Conservation (phyloP, 2,888 invertebrate species). For the Calliopum simillimum region DNA sequence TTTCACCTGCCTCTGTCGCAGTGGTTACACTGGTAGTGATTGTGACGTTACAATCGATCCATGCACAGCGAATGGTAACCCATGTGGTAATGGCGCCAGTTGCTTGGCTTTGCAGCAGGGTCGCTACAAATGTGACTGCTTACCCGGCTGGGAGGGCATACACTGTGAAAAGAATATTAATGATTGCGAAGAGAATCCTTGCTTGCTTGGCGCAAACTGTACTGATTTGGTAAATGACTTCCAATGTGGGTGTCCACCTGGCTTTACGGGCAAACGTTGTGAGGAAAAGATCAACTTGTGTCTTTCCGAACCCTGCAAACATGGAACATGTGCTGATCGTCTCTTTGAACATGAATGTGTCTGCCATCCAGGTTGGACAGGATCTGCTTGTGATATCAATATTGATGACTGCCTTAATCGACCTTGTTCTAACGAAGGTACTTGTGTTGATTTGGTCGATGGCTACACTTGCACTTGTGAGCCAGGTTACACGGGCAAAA, state of each 20-base stretch:
- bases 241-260: slow-evolving; percentile 91
- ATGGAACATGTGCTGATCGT: slow-evolving; percentile 93
- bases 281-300: slow-evolving; percentile 96
- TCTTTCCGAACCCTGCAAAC: slow-evolving; percentile 88
- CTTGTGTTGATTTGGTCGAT: slow-evolving; percentile 88
- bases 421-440: slow-evolving; percentile 93
- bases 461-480: slow-evolving; percentile 91
- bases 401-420: slow-evolving; percentile 89
- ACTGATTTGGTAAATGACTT: slow-evolving; percentile 96
- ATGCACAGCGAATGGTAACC: slow-evolving; percentile 88
- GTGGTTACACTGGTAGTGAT: slow-evolving; percentile 93
- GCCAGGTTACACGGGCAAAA: slow-evolving; percentile 92
- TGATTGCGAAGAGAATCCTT: slow-evolving; percentile 93
- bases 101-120: slow-evolving; percentile 93
- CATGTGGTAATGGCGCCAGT: slow-evolving; percentile 90
- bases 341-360: slow-evolving; percentile 88
- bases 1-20: slow-evolving; percentile 91
- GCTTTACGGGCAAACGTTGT: slow-evolving; percentile 96
- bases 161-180: slow-evolving; percentile 93
- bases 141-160: slow-evolving; percentile 97
- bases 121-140: slow-evolving; percentile 93
- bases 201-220: slow-evolving; percentile 89
- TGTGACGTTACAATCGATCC: slow-evolving; percentile 94
- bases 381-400: slow-evolving; percentile 86
- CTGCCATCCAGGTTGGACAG: slow-evolving; percentile 94